Conservation (phyloP, 2,888 invertebrate species). For the Trachelus iudaicus region DNA sequence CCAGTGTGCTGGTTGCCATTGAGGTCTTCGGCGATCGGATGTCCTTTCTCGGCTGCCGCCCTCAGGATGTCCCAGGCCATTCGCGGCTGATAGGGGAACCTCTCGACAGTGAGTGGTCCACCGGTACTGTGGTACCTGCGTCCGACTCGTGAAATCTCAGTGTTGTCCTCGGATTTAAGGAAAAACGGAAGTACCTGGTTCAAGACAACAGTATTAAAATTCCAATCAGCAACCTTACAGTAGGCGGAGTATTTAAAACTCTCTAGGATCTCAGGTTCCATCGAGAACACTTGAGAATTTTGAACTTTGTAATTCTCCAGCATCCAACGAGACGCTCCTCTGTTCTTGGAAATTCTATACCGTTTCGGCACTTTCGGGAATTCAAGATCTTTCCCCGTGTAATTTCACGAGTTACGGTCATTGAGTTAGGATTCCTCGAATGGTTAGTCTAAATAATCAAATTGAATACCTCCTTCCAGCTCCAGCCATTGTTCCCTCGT, state of each 20-base stretch:
- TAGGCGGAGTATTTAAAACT: too few species aligned
- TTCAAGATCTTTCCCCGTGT: too few species aligned
- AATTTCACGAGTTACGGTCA: too few species aligned
- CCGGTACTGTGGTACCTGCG: conserved; percentile 71
- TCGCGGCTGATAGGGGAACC: conserved; percentile 74
- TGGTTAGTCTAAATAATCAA: not conserved
- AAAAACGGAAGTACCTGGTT: conserved; percentile 77
- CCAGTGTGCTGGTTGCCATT: conserved; percentile 74
- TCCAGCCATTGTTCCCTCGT: conserved; percentile 81
- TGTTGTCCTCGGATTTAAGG: conserved; percentile 75
- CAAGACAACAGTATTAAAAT: too few species aligned
- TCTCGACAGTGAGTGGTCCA: conserved; percentile 73
- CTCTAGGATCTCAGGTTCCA: too few species aligned
- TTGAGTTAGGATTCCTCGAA: too few species aligned
- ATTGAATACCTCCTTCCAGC: conserved; percentile 72
- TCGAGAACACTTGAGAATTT: too few species aligned
- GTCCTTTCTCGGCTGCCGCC: conserved; percentile 73
- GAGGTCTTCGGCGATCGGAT: conserved; percentile 72
- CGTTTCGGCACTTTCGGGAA: too few species aligned
- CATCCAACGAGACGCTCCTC: too few species aligned
- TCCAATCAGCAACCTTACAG: too few species aligned
- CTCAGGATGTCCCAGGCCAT: conserved; percentile 73
- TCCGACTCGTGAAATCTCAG: conserved; percentile 72
- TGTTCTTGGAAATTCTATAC: too few species aligned
- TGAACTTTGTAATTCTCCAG: too few species aligned